Evolutionary conservation across 2,888 invertebrate species (phyloP), one percentile per base, ranked within the genome.

Genomic region (Heteromyza rotundicornis): DNA sequence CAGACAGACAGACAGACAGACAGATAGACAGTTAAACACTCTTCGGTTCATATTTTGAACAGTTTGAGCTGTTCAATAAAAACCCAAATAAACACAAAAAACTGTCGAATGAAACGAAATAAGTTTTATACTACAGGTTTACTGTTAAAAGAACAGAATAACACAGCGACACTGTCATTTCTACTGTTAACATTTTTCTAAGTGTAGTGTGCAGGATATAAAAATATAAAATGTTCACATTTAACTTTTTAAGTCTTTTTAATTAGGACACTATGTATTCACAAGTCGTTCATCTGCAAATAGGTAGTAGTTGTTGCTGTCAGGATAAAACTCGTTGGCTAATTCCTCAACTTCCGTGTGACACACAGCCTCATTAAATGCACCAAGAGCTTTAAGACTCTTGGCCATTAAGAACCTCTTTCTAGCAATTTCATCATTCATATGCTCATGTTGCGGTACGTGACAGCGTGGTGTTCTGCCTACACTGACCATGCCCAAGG

Each of bases 341-440:
- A 81, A 60, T 61, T 79, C 80, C 19, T 73, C 68, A 8, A 79
- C 76, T 64, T 80, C 80, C 1, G 70, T 66, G 56, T 70, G 68
- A 59, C 78, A 78, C 7, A 81, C 72, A n/a, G 78, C 78, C 59
- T 81, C 80, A 62, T 71, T 77, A 58, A 80, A 80, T 24, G 78
- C 72, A 23, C 73, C 76, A 36, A 77, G 63, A 17, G 75, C 70
- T 27, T 76, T 61, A 12, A 80, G 62, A 64, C 77, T 74, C 59
- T 71, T 65, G 0, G 71, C 62, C 40, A 73, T 61, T 17, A 72
- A 62, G 2, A 66, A 66, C 19, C 68, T 67, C 20, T 64, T 67
- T 10, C 65, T 59, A 49, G 57, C 64, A 20, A 68, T 64, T 57
- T 69, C 67, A 53, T 57, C 60, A 27, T 57, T 2, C 27, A 7